Percentiles rank a stretch among this genome's conserved stretches.
These are phyloP conservation scores for Scolopax rusticola DNA, from an alignment of 2,797 vertebrate genomes.

Conservation along the genomic window DNA sequence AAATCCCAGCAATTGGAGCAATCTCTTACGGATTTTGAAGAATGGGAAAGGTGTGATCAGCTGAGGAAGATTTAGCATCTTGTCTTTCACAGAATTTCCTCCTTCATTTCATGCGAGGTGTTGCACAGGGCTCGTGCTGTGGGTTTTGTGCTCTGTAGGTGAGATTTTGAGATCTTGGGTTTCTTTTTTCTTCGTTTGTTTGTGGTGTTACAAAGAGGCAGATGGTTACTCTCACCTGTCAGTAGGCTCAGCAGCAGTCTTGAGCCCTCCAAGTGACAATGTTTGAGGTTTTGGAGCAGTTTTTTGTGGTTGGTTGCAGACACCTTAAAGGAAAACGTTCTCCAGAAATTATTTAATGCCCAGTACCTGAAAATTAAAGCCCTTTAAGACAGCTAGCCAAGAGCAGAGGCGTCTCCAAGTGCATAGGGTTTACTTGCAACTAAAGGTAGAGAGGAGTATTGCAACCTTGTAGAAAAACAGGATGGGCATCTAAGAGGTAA, in stretches of 20 bases:
- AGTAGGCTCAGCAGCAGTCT: not conserved
- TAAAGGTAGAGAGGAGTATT: not conserved
- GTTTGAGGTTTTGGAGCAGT: not conserved
- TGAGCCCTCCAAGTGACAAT: not conserved
- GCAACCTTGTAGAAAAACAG: not conserved
- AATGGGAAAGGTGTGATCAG: not conserved
- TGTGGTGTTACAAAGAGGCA: not conserved
- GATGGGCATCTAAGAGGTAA: not conserved
- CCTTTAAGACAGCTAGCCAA: not conserved
- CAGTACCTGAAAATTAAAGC: not conserved
- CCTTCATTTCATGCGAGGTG: not conserved
- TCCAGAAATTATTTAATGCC: not conserved
- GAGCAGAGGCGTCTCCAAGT: not conserved
- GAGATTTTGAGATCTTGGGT: not conserved
- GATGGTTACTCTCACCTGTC: slow-evolving; percentile 1
- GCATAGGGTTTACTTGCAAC: not conserved
- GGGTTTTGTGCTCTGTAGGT: not conserved
- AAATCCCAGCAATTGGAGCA: not conserved
- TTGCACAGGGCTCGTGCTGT: not conserved
- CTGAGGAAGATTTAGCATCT: not conserved
- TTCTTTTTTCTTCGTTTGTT: not conserved
- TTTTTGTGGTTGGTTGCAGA: not conserved
- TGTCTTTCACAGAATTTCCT: not conserved
- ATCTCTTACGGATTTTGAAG: not conserved
- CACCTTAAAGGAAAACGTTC: not conserved